These are phyloP conservation scores for Rhynchophorus ferrugineus DNA, from an alignment of 1,140 invertebrate species.

Conservation along the genomic window DNA sequence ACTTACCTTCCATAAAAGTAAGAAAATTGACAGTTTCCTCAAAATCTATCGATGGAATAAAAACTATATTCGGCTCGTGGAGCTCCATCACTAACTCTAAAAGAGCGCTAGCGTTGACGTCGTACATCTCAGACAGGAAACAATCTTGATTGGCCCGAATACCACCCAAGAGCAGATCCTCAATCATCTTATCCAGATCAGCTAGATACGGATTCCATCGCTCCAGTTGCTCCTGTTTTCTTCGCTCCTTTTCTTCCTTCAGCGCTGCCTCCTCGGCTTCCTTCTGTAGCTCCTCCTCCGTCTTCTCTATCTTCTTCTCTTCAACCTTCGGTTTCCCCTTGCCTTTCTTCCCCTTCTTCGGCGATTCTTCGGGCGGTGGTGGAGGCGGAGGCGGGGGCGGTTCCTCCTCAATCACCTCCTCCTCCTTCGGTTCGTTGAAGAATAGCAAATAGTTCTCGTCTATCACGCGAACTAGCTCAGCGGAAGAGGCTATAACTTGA, in stretches of 20 bases:
- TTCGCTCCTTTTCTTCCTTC: conserved; percentile 26
- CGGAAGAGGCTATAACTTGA: conserved; percentile 48
- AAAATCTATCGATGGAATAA: conserved; percentile 53
- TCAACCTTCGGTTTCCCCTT: conserved; percentile 16
- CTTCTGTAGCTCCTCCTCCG: conserved; percentile 12
- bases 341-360: conserved; percentile 21
- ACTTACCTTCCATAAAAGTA: conserved; percentile 15
- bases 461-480: conserved; percentile 51
- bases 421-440: conserved; percentile 38
- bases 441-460: conserved; percentile 58
- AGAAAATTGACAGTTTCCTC: conserved; percentile 50
- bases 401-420: conserved; percentile 8
- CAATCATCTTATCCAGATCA: conserved; percentile 57
- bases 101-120: conserved; percentile 42
- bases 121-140: conserved; percentile 40
- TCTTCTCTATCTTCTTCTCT: conserved; percentile 19
- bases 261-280: conserved; percentile 13
- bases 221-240: conserved; percentile 22
- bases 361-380: conserved; percentile 12
- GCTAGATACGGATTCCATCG: conserved; percentile 56
- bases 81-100: conserved; percentile 60
- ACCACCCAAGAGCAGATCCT: conserved; percentile 50
- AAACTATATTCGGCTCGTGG: conserved; percentile 53
- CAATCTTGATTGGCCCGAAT: conserved; percentile 39
- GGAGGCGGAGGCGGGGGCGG: conserved; percentile 5